A percentile compares a stretch with the other conserved stretches of the same genome.
These are phyloP conservation scores for Odocoileus virginianus DNA, from an alignment of 2,113 vertebrate genomes.

Conservation along the genomic window DNA sequence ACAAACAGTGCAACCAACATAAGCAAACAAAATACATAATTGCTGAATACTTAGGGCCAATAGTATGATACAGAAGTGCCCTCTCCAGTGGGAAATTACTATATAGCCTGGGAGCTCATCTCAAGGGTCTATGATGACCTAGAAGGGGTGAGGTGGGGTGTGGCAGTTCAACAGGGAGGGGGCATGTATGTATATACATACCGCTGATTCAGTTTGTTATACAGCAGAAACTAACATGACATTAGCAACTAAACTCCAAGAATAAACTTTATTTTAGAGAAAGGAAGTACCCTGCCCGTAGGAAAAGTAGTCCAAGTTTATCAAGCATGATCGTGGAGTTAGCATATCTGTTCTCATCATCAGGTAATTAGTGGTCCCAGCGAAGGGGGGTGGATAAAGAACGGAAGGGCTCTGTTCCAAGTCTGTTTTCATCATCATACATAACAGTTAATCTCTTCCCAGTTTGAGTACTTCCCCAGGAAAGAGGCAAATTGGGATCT, in stretches of 20 bases:
- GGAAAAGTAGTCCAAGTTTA: not conserved
- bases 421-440: not conserved
- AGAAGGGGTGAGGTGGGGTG: accelerated
- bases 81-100: not conserved
- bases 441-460: not conserved
- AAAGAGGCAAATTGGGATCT: not conserved
- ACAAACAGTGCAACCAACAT: accelerated
- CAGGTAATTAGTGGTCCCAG: not conserved
- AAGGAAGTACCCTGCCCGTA: not conserved
- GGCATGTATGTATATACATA: accelerated
- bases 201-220: not conserved
- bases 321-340: not conserved
- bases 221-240: not conserved
- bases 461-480: not conserved
- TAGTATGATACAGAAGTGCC: not conserved
- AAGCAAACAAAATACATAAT: accelerated
- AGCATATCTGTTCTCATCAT: accelerated
- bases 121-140: no score
- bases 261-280: not conserved
- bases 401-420: not conserved
- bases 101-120: no score
- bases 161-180: not conserved
- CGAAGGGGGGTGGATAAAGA: no score
- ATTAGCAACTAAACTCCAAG: not conserved
- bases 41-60: no score